phyloP scores from a whole-genome alignment of 2,888 invertebrate genomes.

The Acronicta alni region DNA sequence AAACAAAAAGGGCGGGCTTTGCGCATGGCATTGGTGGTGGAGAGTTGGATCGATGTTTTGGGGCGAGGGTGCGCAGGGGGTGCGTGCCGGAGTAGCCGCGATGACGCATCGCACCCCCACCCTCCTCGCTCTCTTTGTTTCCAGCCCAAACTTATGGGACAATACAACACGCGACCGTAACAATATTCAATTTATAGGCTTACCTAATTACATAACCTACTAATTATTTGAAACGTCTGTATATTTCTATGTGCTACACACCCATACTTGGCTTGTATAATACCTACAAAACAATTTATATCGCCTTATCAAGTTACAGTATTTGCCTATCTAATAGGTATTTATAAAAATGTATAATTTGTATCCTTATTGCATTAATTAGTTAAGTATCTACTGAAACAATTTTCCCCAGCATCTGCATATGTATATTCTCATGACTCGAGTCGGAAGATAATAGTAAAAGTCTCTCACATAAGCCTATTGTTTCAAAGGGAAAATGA shows the following conservation, averaged over 20 bases:
- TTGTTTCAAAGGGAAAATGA: constrained; percentile 64
- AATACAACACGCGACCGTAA: constrained; percentile 50
- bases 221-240: constrained; percentile 4
- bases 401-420: constrained; percentile 27
- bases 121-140: constrained; percentile 69
- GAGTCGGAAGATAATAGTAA: constrained; percentile 60
- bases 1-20: constrained; percentile 85
- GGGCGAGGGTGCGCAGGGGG: constrained; percentile 73
- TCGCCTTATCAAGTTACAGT: constrained; percentile 28
- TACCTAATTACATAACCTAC: constrained; percentile 29
- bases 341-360: neutral
- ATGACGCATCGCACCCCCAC: constrained; percentile 83
- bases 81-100: constrained; percentile 72
- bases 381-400: constrained; percentile 4
- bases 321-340: constrained; percentile 7
- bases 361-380: neutral
- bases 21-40: constrained; percentile 81
- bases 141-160: constrained; percentile 58
- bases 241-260: neutral
- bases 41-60: constrained; percentile 77
- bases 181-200: constrained; percentile 40
- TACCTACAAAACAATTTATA: neutral
- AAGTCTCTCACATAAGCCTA: constrained; percentile 67
- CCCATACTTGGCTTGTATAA: neutral
- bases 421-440: constrained; percentile 53